A percentile compares a stretch with the other conserved stretches of the same genome.
Conservation (phyloP, 2,113 vertebrate species). For the Promerops cafer region DNA sequence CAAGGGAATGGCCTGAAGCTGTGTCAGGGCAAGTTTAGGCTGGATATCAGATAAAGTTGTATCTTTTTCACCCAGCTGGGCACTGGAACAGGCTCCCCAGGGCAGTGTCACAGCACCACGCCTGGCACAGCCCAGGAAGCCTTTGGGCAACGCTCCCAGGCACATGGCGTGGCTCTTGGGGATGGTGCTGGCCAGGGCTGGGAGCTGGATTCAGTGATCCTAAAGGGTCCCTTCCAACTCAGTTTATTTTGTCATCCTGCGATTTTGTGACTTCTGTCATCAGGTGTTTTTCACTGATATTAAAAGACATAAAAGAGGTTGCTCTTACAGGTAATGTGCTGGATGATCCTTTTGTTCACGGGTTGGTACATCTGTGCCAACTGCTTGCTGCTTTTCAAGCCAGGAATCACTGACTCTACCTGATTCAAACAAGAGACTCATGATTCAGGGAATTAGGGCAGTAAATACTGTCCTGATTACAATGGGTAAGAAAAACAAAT, state of each 20-base stretch:
- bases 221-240: neutral
- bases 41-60: neutral
- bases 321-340: neutral
- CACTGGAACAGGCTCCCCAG: neutral
- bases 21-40: neutral
- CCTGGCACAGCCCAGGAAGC: neutral
- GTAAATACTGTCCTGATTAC: neutral
- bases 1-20: neutral
- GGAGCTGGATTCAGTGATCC: too few relatives aligned
- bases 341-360: neutral
- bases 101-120: too few relatives aligned
- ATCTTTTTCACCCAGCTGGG: neutral
- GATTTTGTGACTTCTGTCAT: neutral
- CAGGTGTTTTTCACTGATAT: neutral
- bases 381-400: neutral
- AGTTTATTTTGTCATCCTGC: neutral
- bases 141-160: fast-evolving
- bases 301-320: neutral
- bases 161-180: neutral
- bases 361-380: neutral
- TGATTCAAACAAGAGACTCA: neutral
- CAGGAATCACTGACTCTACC: neutral
- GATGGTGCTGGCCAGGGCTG: too few relatives aligned
- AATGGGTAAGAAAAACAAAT: neutral
- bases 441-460: neutral